phyloP scores from a whole-genome alignment of 1,140 invertebrate genomes.

The Diabrotica undecimpunctata region DNA sequence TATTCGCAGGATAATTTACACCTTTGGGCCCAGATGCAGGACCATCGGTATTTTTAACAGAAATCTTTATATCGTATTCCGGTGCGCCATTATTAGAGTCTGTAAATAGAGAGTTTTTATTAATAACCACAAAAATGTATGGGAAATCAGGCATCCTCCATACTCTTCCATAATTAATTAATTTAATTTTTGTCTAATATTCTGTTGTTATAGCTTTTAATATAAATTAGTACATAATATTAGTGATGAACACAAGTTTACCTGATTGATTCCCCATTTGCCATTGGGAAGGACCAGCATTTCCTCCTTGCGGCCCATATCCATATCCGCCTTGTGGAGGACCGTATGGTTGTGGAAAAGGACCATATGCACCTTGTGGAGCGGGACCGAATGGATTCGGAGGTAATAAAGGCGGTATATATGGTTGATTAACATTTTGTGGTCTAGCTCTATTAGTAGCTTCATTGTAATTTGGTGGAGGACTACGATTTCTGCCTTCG shows the following conservation, averaged over 20 bases:
- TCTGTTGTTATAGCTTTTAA: too few species aligned
- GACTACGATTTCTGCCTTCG: conserved; percentile 2
- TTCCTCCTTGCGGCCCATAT: neutral
- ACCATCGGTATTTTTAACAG: too few species aligned
- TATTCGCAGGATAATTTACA: too few species aligned
- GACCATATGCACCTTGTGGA: neutral
- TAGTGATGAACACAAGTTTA: neutral
- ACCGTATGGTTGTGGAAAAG: neutral
- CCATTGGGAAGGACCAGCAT: neutral
- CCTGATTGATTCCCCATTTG: neutral
- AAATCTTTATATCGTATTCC: too few species aligned
- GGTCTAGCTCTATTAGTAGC: neutral
- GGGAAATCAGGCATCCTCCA: too few species aligned
- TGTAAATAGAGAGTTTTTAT: too few species aligned
- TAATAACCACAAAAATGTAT: too few species aligned
- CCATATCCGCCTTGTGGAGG: neutral
- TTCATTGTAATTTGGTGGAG: conserved; percentile 12
- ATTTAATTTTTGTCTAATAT: too few species aligned
- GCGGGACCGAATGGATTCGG: neutral
- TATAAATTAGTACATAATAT: too few species aligned
- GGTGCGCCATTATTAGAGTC: too few species aligned
- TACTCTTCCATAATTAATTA: too few species aligned
- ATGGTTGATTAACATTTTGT: neutral
- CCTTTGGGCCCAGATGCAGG: too few species aligned
- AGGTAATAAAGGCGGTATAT: neutral